A percentile compares a stretch with the other conserved stretches of the same genome.
Conservation (phyloP, 2,797 vertebrate species). For the Aphelocoma californica region DNA sequence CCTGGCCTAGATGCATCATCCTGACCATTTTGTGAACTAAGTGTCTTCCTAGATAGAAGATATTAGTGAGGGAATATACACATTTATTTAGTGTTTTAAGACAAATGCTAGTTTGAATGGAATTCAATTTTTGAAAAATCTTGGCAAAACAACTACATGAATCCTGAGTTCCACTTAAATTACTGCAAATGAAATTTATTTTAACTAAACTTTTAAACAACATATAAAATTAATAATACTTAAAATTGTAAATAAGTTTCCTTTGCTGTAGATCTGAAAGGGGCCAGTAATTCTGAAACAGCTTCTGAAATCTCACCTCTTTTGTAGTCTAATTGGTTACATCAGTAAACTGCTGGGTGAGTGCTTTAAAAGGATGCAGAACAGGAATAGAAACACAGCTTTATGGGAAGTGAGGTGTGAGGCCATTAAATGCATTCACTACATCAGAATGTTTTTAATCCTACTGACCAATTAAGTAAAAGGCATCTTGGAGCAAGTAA, state of each 20-base stretch:
- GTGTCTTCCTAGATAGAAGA: neutral
- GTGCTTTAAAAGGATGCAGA: slow-evolving; percentile 63
- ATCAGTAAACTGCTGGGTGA: slow-evolving; percentile 50
- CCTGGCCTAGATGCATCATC: neutral
- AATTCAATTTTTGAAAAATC: neutral
- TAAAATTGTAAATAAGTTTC: neutral
- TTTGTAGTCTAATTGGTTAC: slow-evolving; percentile 72
- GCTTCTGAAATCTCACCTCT: slow-evolving; percentile 49
- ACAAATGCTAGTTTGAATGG: neutral
- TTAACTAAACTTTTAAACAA: slow-evolving; percentile 9
- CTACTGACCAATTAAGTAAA: slow-evolving; percentile 66
- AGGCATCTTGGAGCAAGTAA: slow-evolving; percentile 50
- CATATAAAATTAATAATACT: slow-evolving; percentile 31
- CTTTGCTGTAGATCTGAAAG: neutral
- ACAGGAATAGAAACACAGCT: slow-evolving; percentile 55
- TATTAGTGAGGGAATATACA: neutral
- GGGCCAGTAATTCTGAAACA: neutral
- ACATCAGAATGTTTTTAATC: slow-evolving; percentile 63
- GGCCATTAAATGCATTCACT: slow-evolving; percentile 62
- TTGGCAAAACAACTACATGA: neutral
- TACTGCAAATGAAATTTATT: slow-evolving; percentile 13
- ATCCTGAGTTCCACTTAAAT: neutral
- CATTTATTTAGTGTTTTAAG: neutral
- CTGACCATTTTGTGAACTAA: neutral
- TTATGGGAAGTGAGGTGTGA: slow-evolving; percentile 70